A percentile compares a stretch with the other conserved stretches of the same genome.
phyloP scores from a whole-genome alignment of 2,113 vertebrate genomes.

The Clarias macrocephalus region DNA sequence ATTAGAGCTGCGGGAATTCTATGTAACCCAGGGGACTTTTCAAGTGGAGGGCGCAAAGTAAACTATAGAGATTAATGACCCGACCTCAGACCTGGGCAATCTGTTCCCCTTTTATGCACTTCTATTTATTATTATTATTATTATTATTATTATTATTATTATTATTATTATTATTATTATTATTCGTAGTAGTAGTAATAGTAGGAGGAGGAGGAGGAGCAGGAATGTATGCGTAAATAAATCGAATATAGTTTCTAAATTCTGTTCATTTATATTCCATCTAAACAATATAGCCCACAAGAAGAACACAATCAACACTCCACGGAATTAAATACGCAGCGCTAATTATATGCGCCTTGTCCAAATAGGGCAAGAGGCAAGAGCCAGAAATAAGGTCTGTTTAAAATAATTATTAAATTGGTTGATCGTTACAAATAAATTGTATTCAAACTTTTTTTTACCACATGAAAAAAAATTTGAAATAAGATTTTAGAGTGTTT shows the following conservation, averaged over 20 bases:
- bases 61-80: conserved; percentile 78
- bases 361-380: neutral
- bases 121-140: conserved; percentile 29
- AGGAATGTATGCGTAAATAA: neutral
- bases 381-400: neutral
- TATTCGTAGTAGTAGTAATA: neutral
- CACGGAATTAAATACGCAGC: neutral
- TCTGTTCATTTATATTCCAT: neutral
- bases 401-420: neutral
- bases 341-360: conserved; percentile 7
- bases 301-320: neutral
- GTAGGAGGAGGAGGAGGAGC: neutral
- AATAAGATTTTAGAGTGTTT: neutral
- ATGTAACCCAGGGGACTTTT: conserved; percentile 74
- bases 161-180: neutral
- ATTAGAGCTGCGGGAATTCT: conserved; percentile 76
- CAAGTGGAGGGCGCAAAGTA: conserved; percentile 70
- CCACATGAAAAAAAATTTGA: neutral
- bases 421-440: neutral
- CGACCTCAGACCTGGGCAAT: conserved; percentile 66
- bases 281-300: neutral
- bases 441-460: neutral
- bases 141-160: conserved; percentile 18
- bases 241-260: neutral
- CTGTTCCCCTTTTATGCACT: conserved; percentile 53